Base-by-base conservation (phyloP, 1,140 invertebrate genomes). In the Hestina assimilis region DNA sequence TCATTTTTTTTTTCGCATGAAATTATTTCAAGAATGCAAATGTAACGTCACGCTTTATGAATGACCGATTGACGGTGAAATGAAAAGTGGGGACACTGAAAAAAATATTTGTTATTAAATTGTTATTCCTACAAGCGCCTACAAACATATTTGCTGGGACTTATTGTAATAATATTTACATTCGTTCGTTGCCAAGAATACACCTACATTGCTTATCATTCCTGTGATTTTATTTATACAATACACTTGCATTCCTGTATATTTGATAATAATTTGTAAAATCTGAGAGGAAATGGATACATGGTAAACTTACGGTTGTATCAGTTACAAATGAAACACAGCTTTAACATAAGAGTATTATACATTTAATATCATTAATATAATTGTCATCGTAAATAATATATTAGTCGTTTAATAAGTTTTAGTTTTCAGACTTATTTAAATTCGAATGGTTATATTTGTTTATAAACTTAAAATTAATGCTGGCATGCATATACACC, bases 11-110 rank as follows among this genome's bases (percentile, higher is more conserved):
- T 58, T 57, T 52, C 48, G 29, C 50, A 52, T 20, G 6, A 45
- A 54, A 40, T 45, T 52, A 41, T 53, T 51, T 52, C 38, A 33
- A 47, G 21, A 62, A 48, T 59, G 65, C 52, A 41, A 42, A 15
- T 41, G 35, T 54, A 41, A 68, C 68, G 67, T 69, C 59, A 67
- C 42, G 42, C 53, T 40, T 71, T 81, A 71, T 85, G 79, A 83
- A 85, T 85, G 79, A 57, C 63, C 33, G 57, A 59, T 57, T 26
- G 19, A 54, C 61, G 61, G 59, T 38, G 50, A 43, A 9, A 12
- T n/a, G 17, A 21, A 43, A 7, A 38, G 29, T 24, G 14, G 17
- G 11, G n/a, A 45, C 23, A 35, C 35, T 15, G 33, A 60, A n/a
- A n/a, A n/a, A n/a, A 33, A 42, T 14, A 42, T 47, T 47, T 41